Conservation (phyloP, 2,113 vertebrate species). For the Halichoerus grypus region DNA sequence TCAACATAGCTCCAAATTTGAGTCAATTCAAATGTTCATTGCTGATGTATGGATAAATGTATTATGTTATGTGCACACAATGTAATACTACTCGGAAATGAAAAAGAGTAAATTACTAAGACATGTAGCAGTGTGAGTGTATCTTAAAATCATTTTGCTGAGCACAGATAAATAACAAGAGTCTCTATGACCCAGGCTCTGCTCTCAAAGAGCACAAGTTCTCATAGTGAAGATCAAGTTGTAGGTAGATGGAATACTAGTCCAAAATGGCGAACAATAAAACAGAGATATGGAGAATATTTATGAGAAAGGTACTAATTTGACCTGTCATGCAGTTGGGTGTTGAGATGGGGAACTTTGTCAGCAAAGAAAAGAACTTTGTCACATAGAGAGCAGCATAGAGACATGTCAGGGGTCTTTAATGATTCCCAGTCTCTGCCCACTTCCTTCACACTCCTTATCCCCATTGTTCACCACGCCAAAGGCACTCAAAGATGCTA, state of each 20-base stretch:
- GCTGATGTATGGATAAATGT: background rate
- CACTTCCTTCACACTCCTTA: background rate
- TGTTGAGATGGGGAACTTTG: background rate
- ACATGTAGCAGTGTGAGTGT: background rate
- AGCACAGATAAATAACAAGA: background rate
- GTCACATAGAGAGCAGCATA: rapidly evolving
- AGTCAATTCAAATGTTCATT: background rate
- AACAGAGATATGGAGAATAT: background rate
- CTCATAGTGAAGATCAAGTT: background rate
- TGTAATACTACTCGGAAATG: background rate
- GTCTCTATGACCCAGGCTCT: background rate
- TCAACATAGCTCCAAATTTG: background rate
- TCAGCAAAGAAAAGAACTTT: background rate
- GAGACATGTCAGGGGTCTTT: rapidly evolving
- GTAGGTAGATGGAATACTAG: background rate
- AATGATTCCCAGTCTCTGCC: background rate
- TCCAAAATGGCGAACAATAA: background rate
- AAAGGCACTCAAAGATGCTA: background rate
- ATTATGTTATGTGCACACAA: background rate
- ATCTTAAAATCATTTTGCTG: background rate
- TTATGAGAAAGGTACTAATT: too few species aligned
- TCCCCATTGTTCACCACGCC: background rate
- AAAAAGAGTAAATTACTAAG: background rate
- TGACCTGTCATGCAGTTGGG: background rate
- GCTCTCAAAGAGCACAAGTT: background rate